phyloP scores from a whole-genome alignment of 2,797 vertebrate species.

The Notoglanidium macrostoma region DNA sequence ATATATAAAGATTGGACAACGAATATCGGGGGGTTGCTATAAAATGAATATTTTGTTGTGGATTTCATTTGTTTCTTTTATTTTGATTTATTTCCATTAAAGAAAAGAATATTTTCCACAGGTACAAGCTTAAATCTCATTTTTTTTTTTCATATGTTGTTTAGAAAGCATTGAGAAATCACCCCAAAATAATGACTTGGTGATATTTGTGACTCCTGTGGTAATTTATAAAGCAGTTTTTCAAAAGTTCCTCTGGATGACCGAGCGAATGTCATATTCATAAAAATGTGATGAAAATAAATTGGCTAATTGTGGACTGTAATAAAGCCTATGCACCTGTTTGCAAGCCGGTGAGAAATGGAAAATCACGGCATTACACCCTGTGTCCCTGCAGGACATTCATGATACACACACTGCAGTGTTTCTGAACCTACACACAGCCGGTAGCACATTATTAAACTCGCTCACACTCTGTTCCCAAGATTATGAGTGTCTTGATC shows the following conservation, averaged over 20 bases:
- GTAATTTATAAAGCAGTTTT: background rate
- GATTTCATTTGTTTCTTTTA: background rate
- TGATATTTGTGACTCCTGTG: conserved; percentile 7
- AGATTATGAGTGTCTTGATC: conserved; percentile 10
- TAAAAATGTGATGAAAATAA: conserved; percentile 44
- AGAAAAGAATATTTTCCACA: background rate
- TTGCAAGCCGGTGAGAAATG: conserved; percentile 31
- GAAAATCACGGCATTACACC: conserved; percentile 26
- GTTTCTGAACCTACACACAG: conserved; percentile 23
- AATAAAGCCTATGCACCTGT: conserved; percentile 45
- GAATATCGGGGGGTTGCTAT: background rate
- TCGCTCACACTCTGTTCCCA: conserved; percentile 15
- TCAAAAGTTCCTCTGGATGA: conserved; percentile 9
- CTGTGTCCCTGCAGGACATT: conserved; percentile 31
- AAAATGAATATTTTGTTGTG: background rate
- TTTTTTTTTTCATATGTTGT: background rate
- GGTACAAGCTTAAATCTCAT: background rate
- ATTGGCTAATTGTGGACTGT: conserved; percentile 43
- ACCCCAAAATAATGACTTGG: background rate
- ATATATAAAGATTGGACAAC: background rate
- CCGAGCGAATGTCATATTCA: conserved; percentile 30
- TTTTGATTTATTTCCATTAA: background rate
- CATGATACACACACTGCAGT: conserved; percentile 31
- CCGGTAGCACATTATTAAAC: conserved; percentile 39
- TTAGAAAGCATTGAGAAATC: background rate